Evolutionary conservation across 1,140 invertebrate genomes (phyloP).

Genomic region (Cryptotermes secundus): DNA sequence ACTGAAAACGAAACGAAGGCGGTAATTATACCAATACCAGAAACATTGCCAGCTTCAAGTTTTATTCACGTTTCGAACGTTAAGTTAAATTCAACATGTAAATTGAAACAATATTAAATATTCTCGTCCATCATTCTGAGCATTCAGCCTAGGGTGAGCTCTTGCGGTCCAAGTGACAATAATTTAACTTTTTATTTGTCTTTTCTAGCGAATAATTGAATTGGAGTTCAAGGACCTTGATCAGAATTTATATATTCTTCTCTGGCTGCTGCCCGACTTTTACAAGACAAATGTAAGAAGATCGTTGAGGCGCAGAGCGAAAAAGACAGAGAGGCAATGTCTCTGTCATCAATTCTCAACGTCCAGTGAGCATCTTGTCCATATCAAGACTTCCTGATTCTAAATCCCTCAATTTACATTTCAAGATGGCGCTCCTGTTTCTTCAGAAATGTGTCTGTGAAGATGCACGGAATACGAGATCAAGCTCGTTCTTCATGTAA

Average conservation of each 20-base stretch:
- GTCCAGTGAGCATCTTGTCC: not conserved
- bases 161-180: not conserved
- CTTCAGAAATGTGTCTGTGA: not conserved
- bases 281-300: not conserved
- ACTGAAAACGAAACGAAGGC: no score
- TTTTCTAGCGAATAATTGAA: not conserved
- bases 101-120: not conserved
- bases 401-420: slow-evolving; percentile 15
- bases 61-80: not conserved
- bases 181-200: not conserved
- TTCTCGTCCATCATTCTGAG: not conserved
- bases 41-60: no score
- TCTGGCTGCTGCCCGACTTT: not conserved
- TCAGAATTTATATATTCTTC: not conserved
- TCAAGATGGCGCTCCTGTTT: not conserved
- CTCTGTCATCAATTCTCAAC: not conserved
- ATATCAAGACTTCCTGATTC: not conserved
- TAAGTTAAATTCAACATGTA: not conserved
- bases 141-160: not conserved
- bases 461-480: not conserved
- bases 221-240: not conserved
- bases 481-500: not conserved
- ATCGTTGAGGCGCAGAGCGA: not conserved
- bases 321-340: not conserved
- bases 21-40: no score